phyloP scores from a whole-genome alignment of 2,113 vertebrate genomes.

The Rhinolophus ferrumequinum region DNA sequence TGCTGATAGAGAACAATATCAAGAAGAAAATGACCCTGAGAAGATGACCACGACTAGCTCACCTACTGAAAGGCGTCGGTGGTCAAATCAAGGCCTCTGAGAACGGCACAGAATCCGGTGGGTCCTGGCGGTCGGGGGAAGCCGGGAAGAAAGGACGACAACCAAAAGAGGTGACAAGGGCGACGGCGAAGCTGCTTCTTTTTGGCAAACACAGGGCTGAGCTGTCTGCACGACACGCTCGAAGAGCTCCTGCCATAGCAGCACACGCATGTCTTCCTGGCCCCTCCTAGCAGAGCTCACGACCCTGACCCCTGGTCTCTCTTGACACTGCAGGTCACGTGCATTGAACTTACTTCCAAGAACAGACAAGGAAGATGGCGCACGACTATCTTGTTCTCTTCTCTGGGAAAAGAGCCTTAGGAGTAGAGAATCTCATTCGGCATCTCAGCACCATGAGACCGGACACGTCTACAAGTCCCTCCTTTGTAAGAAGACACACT shows the following conservation, averaged over 20 bases:
- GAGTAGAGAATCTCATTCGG: not conserved
- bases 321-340: not conserved
- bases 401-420: accelerated
- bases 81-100: not conserved
- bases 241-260: not conserved
- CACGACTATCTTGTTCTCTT: accelerated
- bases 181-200: accelerated
- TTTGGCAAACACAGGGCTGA: too few species aligned
- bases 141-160: not conserved
- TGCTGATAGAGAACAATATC: accelerated
- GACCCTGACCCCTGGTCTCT: not conserved
- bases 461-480: accelerated
- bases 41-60: not conserved
- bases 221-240: accelerated
- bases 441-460: accelerated
- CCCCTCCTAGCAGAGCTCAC: accelerated
- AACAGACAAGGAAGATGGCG: too few species aligned
- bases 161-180: accelerated
- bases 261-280: accelerated
- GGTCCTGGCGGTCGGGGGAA: not conserved
- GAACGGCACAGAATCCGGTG: not conserved
- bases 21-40: not conserved
- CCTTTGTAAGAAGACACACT: accelerated
- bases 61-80: not conserved
- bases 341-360: not conserved